Evolutionary conservation across 2,113 vertebrate species (phyloP).

Genomic region (Mirounga angustirostris): DNA sequence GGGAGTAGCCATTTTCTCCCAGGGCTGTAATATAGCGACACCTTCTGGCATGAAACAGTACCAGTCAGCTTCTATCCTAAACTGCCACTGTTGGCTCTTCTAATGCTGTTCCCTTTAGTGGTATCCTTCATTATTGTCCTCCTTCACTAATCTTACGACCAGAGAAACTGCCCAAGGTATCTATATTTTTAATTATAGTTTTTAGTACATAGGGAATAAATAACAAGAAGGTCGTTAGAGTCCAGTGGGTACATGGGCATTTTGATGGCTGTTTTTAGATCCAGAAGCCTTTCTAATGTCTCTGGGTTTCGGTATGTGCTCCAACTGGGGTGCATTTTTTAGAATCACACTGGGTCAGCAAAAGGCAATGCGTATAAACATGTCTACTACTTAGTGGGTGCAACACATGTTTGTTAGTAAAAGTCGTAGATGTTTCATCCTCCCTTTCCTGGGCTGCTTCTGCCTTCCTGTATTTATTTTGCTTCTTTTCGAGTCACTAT

Average conservation of each 20-base stretch:
- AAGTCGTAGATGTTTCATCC: neutral
- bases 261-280: neutral
- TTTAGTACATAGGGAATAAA: neutral
- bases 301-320: neutral
- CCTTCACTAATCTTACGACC: neutral
- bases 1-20: neutral
- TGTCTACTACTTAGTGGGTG: neutral
- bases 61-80: neutral
- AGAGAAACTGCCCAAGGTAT: neutral
- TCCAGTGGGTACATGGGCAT: neutral
- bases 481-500: neutral
- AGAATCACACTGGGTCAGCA: neutral
- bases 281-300: neutral
- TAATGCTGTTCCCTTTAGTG: neutral
- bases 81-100: neutral
- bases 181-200: neutral
- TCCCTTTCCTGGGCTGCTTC: neutral
- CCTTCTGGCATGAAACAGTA: neutral
- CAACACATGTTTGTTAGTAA: neutral
- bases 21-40: neutral
- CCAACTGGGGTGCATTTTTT: neutral
- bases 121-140: neutral
- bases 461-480: neutral
- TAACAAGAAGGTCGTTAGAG: neutral
- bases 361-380: neutral